Conservation (phyloP, 2,797 vertebrate species). For the Carapus acus region DNA sequence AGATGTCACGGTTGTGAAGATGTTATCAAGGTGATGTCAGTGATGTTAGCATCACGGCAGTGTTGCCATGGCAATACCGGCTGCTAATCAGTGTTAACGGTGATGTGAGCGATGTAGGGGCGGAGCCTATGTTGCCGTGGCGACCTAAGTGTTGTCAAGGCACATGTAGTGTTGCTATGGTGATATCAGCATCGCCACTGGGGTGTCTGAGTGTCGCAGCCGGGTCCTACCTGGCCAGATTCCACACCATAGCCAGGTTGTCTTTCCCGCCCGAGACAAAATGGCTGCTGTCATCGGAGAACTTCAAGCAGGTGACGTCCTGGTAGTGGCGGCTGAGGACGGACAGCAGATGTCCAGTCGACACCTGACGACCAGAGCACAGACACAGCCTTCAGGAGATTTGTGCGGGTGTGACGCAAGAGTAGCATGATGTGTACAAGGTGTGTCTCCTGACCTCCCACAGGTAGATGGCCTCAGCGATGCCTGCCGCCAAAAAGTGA, state of each 20-base stretch:
- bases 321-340: slow-evolving; percentile 91
- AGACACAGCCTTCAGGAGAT: background rate
- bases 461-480: slow-evolving; percentile 84
- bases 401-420: too few species aligned
- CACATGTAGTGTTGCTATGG: too few species aligned
- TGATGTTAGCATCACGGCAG: too few species aligned
- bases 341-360: slow-evolving; percentile 82
- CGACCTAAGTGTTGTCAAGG: too few species aligned
- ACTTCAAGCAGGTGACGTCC: slow-evolving; percentile 85
- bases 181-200: too few species aligned
- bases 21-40: too few species aligned
- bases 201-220: background rate
- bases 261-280: slow-evolving; percentile 92
- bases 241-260: slow-evolving; percentile 89
- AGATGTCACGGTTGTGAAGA: too few species aligned
- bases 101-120: too few species aligned
- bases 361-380: slow-evolving; percentile 69
- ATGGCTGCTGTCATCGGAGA: slow-evolving; percentile 91
- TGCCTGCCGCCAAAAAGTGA: slow-evolving; percentile 82
- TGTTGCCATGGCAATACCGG: too few species aligned
- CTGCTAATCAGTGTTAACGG: too few species aligned
- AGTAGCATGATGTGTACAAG: too few species aligned
- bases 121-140: too few species aligned
- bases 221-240: slow-evolving; percentile 77
- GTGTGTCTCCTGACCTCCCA: slow-evolving; percentile 82